phyloP scores from a whole-genome alignment of 2,113 vertebrate species.

The Chaetorhynchus papuensis region DNA sequence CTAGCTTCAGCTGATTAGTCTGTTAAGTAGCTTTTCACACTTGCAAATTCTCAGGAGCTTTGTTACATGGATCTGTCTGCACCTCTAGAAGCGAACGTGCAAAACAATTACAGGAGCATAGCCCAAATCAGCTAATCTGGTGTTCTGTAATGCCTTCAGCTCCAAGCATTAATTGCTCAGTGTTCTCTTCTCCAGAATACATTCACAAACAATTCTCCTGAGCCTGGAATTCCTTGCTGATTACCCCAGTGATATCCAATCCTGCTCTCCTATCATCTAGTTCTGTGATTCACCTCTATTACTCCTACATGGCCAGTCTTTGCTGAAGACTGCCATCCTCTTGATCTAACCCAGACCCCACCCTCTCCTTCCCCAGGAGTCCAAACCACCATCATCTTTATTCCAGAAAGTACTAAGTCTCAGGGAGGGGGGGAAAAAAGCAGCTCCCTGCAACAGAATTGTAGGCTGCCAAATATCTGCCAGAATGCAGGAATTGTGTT shows the following conservation, averaged over 20 bases:
- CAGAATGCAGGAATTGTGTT: not conserved
- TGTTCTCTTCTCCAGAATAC: not conserved
- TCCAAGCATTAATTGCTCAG: not conserved
- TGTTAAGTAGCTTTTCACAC: not conserved
- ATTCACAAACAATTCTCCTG: not conserved
- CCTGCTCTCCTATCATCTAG: not conserved
- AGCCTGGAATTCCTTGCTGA: not conserved
- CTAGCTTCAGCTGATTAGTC: not conserved
- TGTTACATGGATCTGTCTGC: not conserved
- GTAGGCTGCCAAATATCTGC: not conserved
- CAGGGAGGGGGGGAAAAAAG: accelerated
- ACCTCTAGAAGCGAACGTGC: not conserved
- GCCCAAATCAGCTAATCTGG: not conserved
- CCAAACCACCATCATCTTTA: not conserved
- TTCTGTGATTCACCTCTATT: not conserved
- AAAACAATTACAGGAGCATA: not conserved
- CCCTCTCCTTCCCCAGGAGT: not conserved
- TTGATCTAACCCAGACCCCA: not conserved
- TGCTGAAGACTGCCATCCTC: not conserved
- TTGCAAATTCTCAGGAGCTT: not conserved
- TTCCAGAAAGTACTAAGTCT: not conserved
- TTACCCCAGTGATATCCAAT: not conserved
- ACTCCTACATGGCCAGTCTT: not conserved
- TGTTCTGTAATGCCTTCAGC: not conserved
- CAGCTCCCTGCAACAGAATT: not conserved